phyloP scores from a whole-genome alignment of 2,113 vertebrate species.

The Calidris pygmaea region DNA sequence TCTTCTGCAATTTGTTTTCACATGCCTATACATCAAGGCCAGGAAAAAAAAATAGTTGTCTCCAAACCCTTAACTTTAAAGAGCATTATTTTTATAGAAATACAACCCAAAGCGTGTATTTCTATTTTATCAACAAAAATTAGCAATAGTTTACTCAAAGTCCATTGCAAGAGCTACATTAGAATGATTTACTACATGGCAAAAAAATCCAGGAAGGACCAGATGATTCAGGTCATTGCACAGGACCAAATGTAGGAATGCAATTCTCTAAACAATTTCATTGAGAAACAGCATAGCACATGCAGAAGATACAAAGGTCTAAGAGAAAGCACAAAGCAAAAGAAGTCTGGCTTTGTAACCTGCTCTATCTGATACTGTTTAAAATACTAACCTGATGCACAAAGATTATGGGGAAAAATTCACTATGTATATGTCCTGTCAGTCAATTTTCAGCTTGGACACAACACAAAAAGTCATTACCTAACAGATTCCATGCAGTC shows the following conservation, averaged over 20 bases:
- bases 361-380: background rate
- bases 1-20: background rate
- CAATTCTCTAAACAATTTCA: background rate
- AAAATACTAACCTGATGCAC: background rate
- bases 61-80: background rate
- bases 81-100: background rate
- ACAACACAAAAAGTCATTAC: background rate
- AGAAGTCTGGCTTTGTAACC: background rate
- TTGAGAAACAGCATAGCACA: background rate
- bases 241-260: background rate
- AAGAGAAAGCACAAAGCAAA: background rate
- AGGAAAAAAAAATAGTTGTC: background rate
- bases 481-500: background rate
- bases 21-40: background rate
- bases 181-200: background rate
- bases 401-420: background rate
- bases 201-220: background rate
- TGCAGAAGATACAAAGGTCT: background rate
- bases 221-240: background rate
- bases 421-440: background rate
- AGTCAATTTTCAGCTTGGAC: constrained; percentile 35
- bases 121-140: background rate
- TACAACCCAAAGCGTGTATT: background rate
- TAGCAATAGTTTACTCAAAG: background rate
- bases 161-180: background rate